Percentiles rank a stretch among this genome's conserved stretches.
Conservation (phyloP, 2,797 vertebrate genomes). For the Botia kubotai region DNA sequence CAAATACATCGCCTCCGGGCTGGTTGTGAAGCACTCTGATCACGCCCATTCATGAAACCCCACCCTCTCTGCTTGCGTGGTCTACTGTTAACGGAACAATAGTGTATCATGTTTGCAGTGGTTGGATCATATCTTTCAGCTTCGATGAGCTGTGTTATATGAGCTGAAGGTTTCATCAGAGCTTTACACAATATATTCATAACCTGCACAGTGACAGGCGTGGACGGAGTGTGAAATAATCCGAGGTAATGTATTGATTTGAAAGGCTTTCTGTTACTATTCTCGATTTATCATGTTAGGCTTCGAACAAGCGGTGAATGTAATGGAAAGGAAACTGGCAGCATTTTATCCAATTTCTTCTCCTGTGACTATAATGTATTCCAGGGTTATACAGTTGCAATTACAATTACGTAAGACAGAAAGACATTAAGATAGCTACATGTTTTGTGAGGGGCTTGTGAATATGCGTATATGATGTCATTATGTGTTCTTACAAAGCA, state of each 20-base stretch:
- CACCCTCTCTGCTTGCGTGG: constrained; percentile 10
- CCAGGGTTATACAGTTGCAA: neutral
- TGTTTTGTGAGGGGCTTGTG: no score
- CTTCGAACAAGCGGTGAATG: neutral
- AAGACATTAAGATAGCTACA: neutral
- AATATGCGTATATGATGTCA: neutral
- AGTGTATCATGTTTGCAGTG: constrained; percentile 21
- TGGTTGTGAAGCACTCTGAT: neutral
- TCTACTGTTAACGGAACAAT: constrained; percentile 47
- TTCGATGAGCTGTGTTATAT: neutral
- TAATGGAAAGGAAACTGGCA: neutral
- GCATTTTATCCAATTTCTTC: neutral
- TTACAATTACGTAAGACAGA: neutral
- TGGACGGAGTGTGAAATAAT: neutral
- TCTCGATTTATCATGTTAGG: neutral
- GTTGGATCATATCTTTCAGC: constrained; percentile 25
- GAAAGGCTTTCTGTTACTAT: neutral
- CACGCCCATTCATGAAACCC: neutral
- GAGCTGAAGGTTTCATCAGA: neutral
- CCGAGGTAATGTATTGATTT: constrained; percentile 14
- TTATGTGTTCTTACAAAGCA: neutral
- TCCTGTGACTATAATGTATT: neutral
- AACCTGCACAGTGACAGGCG: neutral
- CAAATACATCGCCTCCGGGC: constrained; percentile 5
- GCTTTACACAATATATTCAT: neutral